Percentiles rank a stretch among this genome's conserved stretches.
Conservation (phyloP, 2,113 vertebrate species). For the Spheniscus mendiculus region DNA sequence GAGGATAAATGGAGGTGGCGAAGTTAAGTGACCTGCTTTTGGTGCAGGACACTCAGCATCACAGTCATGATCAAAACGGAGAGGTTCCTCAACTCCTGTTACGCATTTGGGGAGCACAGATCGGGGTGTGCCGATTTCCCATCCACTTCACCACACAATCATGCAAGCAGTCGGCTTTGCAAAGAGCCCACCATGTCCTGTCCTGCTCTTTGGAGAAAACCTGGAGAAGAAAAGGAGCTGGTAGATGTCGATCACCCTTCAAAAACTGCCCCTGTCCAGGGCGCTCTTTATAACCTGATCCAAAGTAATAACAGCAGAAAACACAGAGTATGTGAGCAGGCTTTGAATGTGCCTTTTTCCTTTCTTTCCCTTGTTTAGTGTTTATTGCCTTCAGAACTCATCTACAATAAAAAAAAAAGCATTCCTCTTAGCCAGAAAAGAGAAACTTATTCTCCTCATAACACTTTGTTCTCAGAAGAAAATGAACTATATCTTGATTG, state of each 20-base stretch:
- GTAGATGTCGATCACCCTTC: neutral
- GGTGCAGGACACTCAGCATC: too few species aligned
- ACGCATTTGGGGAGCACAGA: too few species aligned
- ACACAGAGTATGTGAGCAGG: neutral
- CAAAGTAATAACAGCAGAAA: neutral
- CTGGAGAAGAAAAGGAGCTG: neutral
- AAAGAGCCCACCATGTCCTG: neutral
- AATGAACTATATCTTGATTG: neutral
- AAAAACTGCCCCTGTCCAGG: neutral
- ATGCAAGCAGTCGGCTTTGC: rapidly evolving
- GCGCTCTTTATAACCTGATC: neutral
- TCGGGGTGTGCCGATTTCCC: rapidly evolving
- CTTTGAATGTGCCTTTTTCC: neutral
- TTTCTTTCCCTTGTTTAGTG: neutral
- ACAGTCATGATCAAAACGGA: rapidly evolving
- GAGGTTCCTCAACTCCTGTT: neutral
- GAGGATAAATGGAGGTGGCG: neutral
- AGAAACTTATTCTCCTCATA: neutral
- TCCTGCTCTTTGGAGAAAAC: neutral
- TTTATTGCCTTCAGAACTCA: neutral
- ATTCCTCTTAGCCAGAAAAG: neutral
- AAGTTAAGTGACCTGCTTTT: neutral
- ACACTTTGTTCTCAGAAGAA: neutral
- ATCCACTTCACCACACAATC: neutral
- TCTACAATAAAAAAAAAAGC: neutral